A percentile compares a stretch with the other conserved stretches of the same genome.
phyloP scores from a whole-genome alignment of 2,888 invertebrate genomes.

The Orthosia gracilis region DNA sequence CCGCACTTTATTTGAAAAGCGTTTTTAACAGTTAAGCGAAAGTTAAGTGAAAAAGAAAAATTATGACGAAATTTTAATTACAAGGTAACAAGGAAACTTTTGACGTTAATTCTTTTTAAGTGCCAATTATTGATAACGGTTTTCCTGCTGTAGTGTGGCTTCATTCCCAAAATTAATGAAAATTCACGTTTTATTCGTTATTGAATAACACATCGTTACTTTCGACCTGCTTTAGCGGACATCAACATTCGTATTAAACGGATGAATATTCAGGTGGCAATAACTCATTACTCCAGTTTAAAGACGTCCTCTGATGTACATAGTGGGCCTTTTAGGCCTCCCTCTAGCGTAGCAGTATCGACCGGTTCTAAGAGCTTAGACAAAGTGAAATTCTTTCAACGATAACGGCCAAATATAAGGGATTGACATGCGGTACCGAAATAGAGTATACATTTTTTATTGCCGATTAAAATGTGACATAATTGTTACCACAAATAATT shows the following conservation, averaged over 20 bases:
- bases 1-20: conserved; percentile 29
- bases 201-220: not conserved
- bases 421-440: too few species aligned
- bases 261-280: not conserved
- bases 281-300: not conserved
- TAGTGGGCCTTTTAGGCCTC: not conserved
- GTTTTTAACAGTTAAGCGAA: conserved; percentile 43
- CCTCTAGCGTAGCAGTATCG: not conserved
- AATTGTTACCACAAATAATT: too few species aligned
- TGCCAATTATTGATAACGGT: conserved; percentile 66
- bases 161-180: conserved; percentile 36
- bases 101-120: conserved; percentile 60
- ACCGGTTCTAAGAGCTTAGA: not conserved
- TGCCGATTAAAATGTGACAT: too few species aligned
- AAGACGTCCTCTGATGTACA: not conserved
- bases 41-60: conserved; percentile 50
- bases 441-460: too few species aligned
- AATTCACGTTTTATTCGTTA: conserved; percentile 38
- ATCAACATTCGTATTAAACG: not conserved
- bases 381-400: too few species aligned
- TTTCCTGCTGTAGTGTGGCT: conserved; percentile 38
- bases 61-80: conserved; percentile 62
- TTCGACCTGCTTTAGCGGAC: not conserved
- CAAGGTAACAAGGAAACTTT: conserved; percentile 65
- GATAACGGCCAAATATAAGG: too few species aligned